These are phyloP conservation scores for Larimichthys crocea DNA, from an alignment of 2,113 vertebrate genomes.

Conservation along the genomic window DNA sequence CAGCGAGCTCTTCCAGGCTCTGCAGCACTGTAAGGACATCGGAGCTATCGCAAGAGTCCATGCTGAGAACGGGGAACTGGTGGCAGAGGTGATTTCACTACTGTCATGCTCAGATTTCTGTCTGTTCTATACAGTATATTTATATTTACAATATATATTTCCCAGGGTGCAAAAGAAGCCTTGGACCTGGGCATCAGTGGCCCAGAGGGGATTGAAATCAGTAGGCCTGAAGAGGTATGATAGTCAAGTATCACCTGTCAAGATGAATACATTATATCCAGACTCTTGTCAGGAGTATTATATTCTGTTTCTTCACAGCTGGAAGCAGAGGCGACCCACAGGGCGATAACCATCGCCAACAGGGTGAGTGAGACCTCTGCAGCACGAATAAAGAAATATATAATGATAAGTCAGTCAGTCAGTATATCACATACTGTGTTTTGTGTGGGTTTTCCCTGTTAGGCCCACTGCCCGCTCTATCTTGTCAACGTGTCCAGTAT, in stretches of 20 bases:
- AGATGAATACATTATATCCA: neutral
- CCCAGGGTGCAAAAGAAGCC: constrained; percentile 93
- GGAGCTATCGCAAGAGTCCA: constrained; percentile 94
- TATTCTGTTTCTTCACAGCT: constrained; percentile 82
- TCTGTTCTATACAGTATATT: neutral
- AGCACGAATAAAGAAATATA: neutral
- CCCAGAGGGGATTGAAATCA: constrained; percentile 97
- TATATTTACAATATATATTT: neutral
- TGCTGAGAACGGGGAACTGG: constrained; percentile 96
- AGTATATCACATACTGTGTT: neutral
- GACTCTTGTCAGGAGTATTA: neutral
- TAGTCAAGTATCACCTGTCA: neutral
- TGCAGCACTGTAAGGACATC: constrained; percentile 93
- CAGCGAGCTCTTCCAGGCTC: constrained; percentile 94
- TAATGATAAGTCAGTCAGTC: neutral
- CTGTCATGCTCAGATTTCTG: neutral
- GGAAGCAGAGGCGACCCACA: constrained; percentile 95
- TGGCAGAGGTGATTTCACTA: constrained; percentile 88
- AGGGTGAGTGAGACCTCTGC: constrained; percentile 85
- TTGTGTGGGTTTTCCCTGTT: constrained; percentile 9
- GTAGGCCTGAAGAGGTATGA: constrained; percentile 94
- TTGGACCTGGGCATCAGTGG: constrained; percentile 96
- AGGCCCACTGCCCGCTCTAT: constrained; percentile 96
- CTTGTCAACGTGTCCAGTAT: constrained; percentile 96
- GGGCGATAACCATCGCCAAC: constrained; percentile 95